Conservation (phyloP, 2,797 vertebrate species). For the Protonibea diacanthus region DNA sequence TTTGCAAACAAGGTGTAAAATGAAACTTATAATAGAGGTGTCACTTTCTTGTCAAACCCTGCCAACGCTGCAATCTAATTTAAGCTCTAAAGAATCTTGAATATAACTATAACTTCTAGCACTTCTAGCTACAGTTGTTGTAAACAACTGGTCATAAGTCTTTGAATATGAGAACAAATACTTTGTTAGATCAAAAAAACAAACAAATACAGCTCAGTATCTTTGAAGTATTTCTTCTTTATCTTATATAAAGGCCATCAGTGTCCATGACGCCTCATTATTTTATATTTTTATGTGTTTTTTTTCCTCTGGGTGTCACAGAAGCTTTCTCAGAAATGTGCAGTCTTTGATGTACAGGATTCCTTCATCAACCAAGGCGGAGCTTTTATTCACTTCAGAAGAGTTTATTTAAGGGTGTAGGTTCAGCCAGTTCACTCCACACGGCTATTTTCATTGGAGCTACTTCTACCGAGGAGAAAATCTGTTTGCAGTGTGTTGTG, state of each 20-base stretch:
- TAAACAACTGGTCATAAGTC: background rate
- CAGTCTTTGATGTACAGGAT: constrained; percentile 1
- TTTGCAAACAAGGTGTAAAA: background rate
- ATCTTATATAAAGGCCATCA: background rate
- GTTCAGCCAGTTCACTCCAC: background rate
- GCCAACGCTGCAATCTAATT: too few species aligned
- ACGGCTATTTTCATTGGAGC: background rate
- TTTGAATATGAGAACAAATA: background rate
- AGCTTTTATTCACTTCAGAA: background rate
- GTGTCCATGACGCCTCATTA: background rate
- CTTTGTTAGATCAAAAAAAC: background rate
- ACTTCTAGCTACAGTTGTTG: too few species aligned
- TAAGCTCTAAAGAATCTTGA: too few species aligned
- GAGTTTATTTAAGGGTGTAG: background rate
- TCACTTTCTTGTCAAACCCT: too few species aligned
- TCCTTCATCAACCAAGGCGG: background rate
- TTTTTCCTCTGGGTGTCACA: background rate
- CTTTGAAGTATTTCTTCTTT: background rate
- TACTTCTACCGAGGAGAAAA: background rate
- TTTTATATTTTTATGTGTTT: constrained; percentile 1
- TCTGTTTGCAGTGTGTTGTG: background rate
- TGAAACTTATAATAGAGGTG: background rate
- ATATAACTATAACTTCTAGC: too few species aligned
- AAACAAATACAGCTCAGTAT: background rate
- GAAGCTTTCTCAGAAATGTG: background rate